phyloP scores from a whole-genome alignment of 2,113 vertebrate species.

The Himantopus leucocephalus region DNA sequence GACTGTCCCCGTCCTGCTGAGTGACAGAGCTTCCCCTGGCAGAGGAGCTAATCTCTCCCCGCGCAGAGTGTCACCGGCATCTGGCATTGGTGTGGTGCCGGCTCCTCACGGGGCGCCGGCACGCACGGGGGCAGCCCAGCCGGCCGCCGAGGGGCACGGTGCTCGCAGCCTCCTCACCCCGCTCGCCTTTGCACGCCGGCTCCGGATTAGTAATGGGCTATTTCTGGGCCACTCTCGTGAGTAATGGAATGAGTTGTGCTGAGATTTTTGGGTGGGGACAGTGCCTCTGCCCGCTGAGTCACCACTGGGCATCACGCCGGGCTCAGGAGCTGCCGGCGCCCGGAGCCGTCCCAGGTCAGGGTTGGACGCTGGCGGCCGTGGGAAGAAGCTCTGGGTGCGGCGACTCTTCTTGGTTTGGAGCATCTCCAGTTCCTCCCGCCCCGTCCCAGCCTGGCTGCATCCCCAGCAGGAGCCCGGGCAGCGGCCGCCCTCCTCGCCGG shows the following conservation, averaged over 20 bases:
- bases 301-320: rapidly evolving
- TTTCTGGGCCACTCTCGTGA: conserved; percentile 34
- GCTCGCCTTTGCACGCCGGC: neutral
- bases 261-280: conserved; percentile 34
- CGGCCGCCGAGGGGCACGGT: rapidly evolving
- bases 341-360: neutral
- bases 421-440: neutral
- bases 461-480: neutral
- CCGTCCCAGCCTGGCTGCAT: neutral
- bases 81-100: neutral
- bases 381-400: neutral
- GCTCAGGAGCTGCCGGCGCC: neutral
- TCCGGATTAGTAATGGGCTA: neutral
- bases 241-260: conserved; percentile 44
- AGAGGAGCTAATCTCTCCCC: neutral
- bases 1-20: neutral
- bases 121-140: neutral
- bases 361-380: neutral
- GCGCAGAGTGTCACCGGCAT: neutral
- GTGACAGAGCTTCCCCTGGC: neutral
- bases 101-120: neutral
- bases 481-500: rapidly evolving
- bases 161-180: neutral
- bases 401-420: neutral
- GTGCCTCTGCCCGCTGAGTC: conserved; percentile 36